A percentile compares a stretch with the other conserved stretches of the same genome.
These are phyloP conservation scores for Diadromus collaris DNA, from an alignment of 2,888 invertebrate genomes.

Conservation along the genomic window DNA sequence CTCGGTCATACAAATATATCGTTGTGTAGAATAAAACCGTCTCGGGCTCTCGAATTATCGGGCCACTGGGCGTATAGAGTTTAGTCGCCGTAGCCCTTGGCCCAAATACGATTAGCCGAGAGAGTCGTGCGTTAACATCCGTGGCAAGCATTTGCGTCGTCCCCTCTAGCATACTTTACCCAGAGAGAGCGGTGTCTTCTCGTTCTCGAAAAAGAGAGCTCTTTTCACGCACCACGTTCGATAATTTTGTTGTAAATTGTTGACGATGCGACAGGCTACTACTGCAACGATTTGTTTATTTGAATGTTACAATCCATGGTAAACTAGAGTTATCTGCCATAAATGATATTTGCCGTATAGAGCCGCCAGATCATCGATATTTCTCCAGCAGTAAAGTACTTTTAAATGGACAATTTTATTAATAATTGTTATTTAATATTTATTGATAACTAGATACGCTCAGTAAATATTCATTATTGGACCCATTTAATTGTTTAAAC, in stretches of 20 bases:
- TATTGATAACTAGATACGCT: background rate
- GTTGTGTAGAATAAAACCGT: background rate
- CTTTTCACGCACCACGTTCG: background rate
- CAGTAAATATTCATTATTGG: background rate
- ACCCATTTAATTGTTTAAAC: background rate
- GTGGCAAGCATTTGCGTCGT: conserved; percentile 15
- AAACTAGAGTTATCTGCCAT: background rate
- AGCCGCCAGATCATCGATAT: too few relatives aligned
- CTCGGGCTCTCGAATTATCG: conserved; percentile 5
- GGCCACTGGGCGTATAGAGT: background rate
- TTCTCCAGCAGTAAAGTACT: too few relatives aligned
- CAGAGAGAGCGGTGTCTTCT: background rate
- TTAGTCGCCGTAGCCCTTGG: conserved; percentile 37
- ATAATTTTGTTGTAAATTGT: too few relatives aligned
- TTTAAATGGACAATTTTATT: too few relatives aligned
- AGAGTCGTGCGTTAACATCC: conserved; percentile 15
- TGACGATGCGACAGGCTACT: too few relatives aligned
- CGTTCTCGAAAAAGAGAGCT: background rate
- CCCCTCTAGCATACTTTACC: background rate
- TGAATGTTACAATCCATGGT: background rate
- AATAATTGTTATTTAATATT: background rate
- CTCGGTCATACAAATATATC: background rate
- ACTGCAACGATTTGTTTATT: background rate
- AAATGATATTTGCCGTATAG: background rate
- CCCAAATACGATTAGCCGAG: conserved; percentile 43